A percentile compares a stretch with the other conserved stretches of the same genome.
Evolutionary conservation across 2,888 invertebrate genomes (phyloP).

Genomic region (Agriopis leucophaearia): DNA sequence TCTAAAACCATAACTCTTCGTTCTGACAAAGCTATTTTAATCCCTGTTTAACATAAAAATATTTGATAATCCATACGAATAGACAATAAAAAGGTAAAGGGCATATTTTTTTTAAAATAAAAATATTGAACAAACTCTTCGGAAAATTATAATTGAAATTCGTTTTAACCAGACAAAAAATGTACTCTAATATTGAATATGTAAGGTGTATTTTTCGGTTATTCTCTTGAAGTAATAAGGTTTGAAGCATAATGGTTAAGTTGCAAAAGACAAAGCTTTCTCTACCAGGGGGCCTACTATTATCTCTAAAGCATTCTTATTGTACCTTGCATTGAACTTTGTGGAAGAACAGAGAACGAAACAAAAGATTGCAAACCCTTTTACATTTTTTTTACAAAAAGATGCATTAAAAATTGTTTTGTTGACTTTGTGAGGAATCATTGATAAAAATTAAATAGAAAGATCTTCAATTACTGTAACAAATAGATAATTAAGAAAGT

Average conservation of each 20-base stretch:
- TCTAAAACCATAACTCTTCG: constrained; percentile 20
- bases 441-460: too few species aligned
- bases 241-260: constrained; percentile 58
- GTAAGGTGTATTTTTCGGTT: constrained; percentile 10
- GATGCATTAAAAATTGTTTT: too few species aligned
- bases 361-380: neutral
- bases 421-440: too few species aligned
- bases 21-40: constrained; percentile 22
- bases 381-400: too few species aligned
- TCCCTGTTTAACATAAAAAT: constrained; percentile 26
- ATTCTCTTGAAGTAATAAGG: constrained; percentile 43
- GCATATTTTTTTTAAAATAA: constrained; percentile 21
- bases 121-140: constrained; percentile 23
- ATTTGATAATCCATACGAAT: constrained; percentile 23
- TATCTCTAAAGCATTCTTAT: neutral
- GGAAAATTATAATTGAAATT: constrained; percentile 36
- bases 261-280: constrained; percentile 48
- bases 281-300: constrained; percentile 44
- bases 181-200: neutral
- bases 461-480: too few species aligned
- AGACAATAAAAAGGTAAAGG: constrained; percentile 27
- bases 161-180: neutral
- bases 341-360: neutral
- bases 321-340: too few species aligned
- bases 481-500: too few species aligned